Base-by-base conservation (phyloP, 1,140 invertebrate species). In the Bacillus rossius region DNA sequence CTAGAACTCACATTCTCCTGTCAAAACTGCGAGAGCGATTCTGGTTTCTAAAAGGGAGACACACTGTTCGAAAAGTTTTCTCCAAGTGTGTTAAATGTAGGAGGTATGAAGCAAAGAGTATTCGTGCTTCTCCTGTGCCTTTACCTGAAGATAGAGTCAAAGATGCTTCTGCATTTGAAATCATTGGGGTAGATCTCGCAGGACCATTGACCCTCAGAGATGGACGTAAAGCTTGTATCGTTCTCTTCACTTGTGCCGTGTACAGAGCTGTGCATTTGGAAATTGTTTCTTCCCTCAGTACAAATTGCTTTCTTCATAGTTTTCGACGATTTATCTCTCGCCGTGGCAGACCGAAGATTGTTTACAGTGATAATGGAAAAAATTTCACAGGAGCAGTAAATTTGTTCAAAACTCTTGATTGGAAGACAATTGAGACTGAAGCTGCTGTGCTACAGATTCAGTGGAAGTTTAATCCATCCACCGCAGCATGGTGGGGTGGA, bases 291-390 rank as follows among this genome's bases (percentile, higher is more conserved):
- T 65, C 67, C 1, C 48, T 73, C 14, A 64, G 64, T 0, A 68
- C 67, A 8, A 59, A 65, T 13, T 45, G 26, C 17, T 73, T 72
- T 61, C 29, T 72, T 2, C 53, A 62, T 43, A 65, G 60, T 1
- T 60, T 73, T 4, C 38, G 70, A 17, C 49, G 70, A 45, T 75
- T 75, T 56, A 58, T 72, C 10, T 65, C 64, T n/a, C 48, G 67
- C 48, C 60, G 68, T 58, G 69, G 70, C 34, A 55, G 67, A 56
- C 72, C 70, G 2, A 41, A 40, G 1, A 64, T 64, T 0, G 68
- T 79, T 8, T 76, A 68, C 45, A 71, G 64, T 40, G 72, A 77
- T n/a, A 75, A 77, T 54, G 75, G 68, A 1, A 71, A 62, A 8
- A 75, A 71, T 60, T 75, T 74, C 52, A 52, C 47, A 10, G 64